A percentile compares a stretch with the other conserved stretches of the same genome.
Evolutionary conservation across 2,113 vertebrate species (phyloP).

Genomic region (Alces alces): DNA sequence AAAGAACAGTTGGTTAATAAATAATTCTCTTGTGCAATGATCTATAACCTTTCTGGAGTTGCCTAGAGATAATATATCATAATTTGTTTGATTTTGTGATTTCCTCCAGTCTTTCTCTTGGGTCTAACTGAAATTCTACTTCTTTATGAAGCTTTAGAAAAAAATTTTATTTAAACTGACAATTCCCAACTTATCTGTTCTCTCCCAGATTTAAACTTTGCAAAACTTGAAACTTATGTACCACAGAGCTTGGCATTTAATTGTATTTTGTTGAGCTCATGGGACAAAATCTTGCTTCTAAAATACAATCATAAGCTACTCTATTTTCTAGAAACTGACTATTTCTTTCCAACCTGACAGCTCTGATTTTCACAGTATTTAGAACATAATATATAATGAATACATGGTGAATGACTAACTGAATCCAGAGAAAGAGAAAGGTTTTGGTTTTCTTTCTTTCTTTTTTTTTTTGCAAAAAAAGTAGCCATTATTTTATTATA

Average conservation of each 20-base stretch:
- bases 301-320: not conserved
- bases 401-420: not conserved
- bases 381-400: not conserved
- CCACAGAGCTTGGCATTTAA: not conserved
- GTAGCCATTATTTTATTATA: not conserved
- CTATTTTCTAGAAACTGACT: not conserved
- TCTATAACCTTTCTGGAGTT: not conserved
- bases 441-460: not conserved
- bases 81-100: conserved; percentile 26
- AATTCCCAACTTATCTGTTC: not conserved
- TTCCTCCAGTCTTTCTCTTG: not conserved
- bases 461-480: not conserved
- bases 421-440: not conserved
- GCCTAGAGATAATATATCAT: conserved; percentile 10
- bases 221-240: not conserved
- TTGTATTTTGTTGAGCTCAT: not conserved
- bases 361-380: not conserved
- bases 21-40: not conserved
- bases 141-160: not conserved
- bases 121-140: not conserved
- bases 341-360: not conserved
- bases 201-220: not conserved
- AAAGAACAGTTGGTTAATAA: not conserved
- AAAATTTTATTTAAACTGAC: not conserved
- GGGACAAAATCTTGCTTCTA: not conserved